Percentiles rank a stretch among this genome's conserved stretches.
Evolutionary conservation across 2,797 vertebrate genomes (phyloP).

Genomic region (Poeciliopsis infans): DNA sequence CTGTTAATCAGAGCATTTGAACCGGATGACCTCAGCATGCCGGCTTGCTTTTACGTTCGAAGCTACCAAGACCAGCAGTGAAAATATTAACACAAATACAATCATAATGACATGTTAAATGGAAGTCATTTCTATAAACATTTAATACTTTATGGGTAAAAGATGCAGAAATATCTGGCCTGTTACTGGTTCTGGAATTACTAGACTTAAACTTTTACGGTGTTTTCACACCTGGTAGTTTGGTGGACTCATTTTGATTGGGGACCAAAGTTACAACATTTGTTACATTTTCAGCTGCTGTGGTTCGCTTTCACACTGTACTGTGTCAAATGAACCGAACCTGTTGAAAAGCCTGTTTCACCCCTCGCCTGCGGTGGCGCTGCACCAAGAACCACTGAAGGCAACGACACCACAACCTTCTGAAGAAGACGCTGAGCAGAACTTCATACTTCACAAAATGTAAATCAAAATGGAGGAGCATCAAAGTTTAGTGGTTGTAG

Average conservation of each 20-base stretch:
- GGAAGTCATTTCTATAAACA: background rate
- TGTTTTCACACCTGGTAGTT: background rate
- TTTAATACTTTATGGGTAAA: background rate
- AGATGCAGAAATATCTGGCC: background rate
- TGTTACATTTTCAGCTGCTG: background rate
- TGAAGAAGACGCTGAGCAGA: background rate
- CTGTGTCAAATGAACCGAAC: background rate
- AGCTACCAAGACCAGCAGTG: no score
- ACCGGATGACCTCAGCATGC: conserved; percentile 33
- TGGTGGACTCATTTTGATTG: background rate
- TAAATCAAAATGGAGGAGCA: background rate
- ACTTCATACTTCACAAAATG: background rate
- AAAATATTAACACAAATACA: background rate
- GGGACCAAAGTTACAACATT: background rate
- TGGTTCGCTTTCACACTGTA: background rate
- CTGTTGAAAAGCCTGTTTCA: background rate
- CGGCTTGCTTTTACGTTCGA: conserved; percentile 17
- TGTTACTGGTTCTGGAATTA: background rate
- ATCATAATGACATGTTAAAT: background rate
- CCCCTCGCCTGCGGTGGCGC: background rate
- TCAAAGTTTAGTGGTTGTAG: background rate
- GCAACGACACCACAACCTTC: background rate
- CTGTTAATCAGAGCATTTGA: conserved; percentile 36
- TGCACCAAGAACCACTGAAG: background rate
- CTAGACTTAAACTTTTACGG: background rate